phyloP scores from a whole-genome alignment of 92 coral and sea anemone species.

The Zoanthus sociatus region DNA sequence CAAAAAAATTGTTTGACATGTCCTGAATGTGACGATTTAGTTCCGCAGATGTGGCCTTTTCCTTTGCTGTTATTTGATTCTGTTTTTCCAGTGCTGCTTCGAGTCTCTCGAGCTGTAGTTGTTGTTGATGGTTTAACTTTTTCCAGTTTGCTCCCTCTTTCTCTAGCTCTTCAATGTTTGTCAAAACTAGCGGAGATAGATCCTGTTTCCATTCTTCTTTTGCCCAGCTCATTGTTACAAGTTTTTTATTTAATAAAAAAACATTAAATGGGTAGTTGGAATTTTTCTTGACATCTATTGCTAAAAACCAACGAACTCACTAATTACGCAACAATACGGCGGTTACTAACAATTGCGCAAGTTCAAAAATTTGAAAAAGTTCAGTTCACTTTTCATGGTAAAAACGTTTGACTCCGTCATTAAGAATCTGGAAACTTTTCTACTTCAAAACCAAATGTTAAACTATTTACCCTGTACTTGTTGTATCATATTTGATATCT shows the following conservation, averaged over 20 bases:
- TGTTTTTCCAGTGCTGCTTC: slow-evolving; percentile 66
- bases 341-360: background rate
- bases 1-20: slow-evolving; percentile 54
- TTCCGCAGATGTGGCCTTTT: slow-evolving; percentile 28
- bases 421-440: too few relatives aligned
- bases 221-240: slow-evolving; percentile 80
- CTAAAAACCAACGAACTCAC: slow-evolving; percentile 5
- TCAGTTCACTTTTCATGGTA: background rate
- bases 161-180: slow-evolving; percentile 75
- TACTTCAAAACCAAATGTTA: too few relatives aligned
- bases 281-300: background rate
- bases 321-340: slow-evolving; percentile 11
- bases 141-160: slow-evolving; percentile 74
- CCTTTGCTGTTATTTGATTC: slow-evolving; percentile 29
- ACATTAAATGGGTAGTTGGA: background rate
- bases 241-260: background rate
- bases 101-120: slow-evolving; percentile 72
- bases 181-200: slow-evolving; percentile 71
- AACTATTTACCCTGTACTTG: too few relatives aligned
- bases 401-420: too few relatives aligned
- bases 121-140: slow-evolving; percentile 80
- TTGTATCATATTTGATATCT: too few relatives aligned
- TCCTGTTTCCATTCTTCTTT: slow-evolving; percentile 92
- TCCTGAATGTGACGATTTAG: slow-evolving; percentile 64
- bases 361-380: background rate